These are phyloP conservation scores for Drosophila tristis DNA, from an alignment of 1,140 invertebrate species.

Conservation along the genomic window DNA sequence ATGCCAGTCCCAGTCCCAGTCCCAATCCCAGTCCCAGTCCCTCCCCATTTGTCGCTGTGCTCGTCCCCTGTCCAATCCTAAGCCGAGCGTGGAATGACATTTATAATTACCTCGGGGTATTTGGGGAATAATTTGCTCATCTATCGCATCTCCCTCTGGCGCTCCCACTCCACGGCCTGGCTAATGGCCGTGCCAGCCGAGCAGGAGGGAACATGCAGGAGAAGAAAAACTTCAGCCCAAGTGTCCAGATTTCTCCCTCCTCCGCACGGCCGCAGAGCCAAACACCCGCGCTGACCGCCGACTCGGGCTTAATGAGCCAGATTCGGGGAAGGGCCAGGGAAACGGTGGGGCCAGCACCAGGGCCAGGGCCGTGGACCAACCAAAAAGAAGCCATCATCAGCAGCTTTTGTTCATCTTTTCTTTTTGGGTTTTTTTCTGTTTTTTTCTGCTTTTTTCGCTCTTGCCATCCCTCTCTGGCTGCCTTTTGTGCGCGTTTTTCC, in stretches of 20 bases:
- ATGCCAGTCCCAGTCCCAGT: conserved; percentile 15
- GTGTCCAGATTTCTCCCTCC: conserved; percentile 58
- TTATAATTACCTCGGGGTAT: conserved; percentile 83
- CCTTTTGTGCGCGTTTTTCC: conserved; percentile 74
- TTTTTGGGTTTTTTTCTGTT: conserved; percentile 1
- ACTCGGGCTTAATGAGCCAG: conserved; percentile 71
- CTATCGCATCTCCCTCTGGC: conserved; percentile 37
- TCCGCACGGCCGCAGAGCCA: conserved; percentile 41
- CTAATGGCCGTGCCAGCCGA: conserved; percentile 52
- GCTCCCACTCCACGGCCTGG: not conserved
- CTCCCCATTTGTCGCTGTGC: conserved; percentile 5
- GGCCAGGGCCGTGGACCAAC: conserved; percentile 38
- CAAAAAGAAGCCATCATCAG: conserved; percentile 75
- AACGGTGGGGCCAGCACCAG: no score
- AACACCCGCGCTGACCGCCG: conserved; percentile 63
- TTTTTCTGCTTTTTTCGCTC: conserved; percentile 9
- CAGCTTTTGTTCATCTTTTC: conserved; percentile 79
- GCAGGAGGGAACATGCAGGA: conserved; percentile 24
- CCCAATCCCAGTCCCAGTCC: conserved; percentile 7
- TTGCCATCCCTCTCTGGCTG: conserved; percentile 54
- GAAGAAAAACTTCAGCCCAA: conserved; percentile 32
- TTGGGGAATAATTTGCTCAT: conserved; percentile 80
- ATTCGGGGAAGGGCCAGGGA: conserved; percentile 19
- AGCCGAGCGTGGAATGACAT: conserved; percentile 67
- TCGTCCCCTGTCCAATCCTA: conserved; percentile 32